phyloP scores from a whole-genome alignment of 1,140 invertebrate species.

The Lycorma delicatula region DNA sequence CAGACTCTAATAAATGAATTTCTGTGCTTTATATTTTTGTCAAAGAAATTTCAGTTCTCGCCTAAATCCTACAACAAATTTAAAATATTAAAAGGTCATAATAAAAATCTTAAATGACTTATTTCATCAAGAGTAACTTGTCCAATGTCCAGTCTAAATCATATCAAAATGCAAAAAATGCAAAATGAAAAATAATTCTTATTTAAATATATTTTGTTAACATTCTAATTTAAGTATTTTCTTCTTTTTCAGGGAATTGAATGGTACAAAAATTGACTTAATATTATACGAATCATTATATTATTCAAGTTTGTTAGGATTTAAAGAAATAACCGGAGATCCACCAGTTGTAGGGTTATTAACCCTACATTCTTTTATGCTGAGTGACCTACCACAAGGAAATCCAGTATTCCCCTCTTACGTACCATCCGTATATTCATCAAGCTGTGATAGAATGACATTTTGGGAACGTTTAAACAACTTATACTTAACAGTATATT shows the following conservation, averaged over 20 bases:
- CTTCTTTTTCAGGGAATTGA: neutral
- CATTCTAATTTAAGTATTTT: too few relatives aligned
- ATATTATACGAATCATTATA: neutral
- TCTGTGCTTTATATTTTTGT: too few relatives aligned
- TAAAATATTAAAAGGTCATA: too few relatives aligned
- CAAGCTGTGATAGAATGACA: neutral
- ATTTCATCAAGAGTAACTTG: too few relatives aligned
- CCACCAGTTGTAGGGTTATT: neutral
- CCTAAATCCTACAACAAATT: too few relatives aligned
- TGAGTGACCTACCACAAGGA: neutral
- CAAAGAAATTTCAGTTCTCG: too few relatives aligned
- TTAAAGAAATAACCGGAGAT: neutral
- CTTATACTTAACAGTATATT: neutral
- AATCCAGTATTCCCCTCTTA: neutral
- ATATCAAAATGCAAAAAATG: too few relatives aligned
- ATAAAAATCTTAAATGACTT: too few relatives aligned
- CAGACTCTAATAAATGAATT: too few relatives aligned
- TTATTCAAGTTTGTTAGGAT: neutral
- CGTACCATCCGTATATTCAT: neutral
- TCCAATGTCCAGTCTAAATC: too few relatives aligned
- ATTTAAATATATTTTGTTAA: too few relatives aligned
- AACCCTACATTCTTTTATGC: neutral
- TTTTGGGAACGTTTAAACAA: neutral
- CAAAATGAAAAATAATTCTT: too few relatives aligned
- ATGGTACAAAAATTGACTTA: neutral